Conservation (phyloP, 2,888 invertebrate genomes). For the Trichopoda pennipes region DNA sequence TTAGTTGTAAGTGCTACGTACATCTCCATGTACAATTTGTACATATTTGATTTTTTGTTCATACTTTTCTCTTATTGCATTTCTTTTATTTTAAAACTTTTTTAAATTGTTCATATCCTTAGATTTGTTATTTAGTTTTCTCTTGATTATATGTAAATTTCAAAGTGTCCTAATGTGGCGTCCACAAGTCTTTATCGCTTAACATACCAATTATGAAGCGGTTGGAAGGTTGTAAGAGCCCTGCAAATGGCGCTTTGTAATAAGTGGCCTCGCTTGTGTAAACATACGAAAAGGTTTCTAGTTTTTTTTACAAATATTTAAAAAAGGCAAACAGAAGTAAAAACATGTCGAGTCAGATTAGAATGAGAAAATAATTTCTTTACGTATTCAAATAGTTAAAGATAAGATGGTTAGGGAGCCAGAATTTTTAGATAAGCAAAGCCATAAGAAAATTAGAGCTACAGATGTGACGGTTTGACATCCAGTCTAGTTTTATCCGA, state of each 20-base stretch:
- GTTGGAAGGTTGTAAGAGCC: neutral
- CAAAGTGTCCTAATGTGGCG: slow-evolving; percentile 58
- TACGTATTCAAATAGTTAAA: no score
- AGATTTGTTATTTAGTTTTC: slow-evolving; percentile 32
- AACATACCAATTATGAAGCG: slow-evolving; percentile 5
- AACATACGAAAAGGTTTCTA: no score
- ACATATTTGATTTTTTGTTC: neutral
- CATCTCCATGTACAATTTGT: no score
- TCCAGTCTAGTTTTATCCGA: no score
- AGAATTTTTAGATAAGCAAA: no score
- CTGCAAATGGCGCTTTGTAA: neutral
- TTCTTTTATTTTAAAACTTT: slow-evolving; percentile 43
- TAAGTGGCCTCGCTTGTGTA: neutral
- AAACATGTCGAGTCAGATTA: no score
- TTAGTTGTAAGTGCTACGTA: slow-evolving; percentile 72
- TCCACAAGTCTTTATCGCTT: slow-evolving; percentile 64
- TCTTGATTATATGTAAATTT: slow-evolving; percentile 61
- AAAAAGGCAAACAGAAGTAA: no score
- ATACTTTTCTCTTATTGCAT: slow-evolving; percentile 18
- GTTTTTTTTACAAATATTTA: no score
- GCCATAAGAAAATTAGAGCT: no score
- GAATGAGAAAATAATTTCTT: no score
- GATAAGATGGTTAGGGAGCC: no score
- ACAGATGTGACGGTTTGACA: no score
- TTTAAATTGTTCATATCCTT: slow-evolving; percentile 49